Conservation (phyloP, 37 sponge, comb jelly and placozoan species). For the Chondrosia reniformis region DNA sequence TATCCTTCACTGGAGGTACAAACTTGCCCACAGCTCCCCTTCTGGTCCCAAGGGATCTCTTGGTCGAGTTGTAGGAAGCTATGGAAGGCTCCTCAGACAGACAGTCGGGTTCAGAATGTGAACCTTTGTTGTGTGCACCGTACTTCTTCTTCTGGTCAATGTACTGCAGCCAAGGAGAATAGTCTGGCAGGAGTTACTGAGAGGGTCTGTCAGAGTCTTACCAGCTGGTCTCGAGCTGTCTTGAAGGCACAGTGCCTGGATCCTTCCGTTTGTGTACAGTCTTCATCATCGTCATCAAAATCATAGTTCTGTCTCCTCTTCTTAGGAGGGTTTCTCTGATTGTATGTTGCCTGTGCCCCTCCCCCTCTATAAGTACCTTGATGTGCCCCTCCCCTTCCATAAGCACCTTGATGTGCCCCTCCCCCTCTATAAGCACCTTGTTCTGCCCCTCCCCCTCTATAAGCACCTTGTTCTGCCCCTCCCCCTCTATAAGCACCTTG, state of each 20-base stretch:
- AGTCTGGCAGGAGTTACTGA: background rate
- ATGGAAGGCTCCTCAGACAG: background rate
- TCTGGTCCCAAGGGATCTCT: constrained; percentile 59
- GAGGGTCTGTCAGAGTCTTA: constrained; percentile 15
- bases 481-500: too few species aligned
- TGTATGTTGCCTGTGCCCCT: background rate
- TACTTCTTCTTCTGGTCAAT: constrained; percentile 59
- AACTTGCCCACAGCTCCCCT: constrained; percentile 33
- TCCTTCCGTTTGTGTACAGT: background rate
- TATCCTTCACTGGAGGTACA: constrained; percentile 69
- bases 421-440: too few species aligned
- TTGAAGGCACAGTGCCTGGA: constrained; percentile 32
- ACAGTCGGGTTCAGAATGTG: background rate
- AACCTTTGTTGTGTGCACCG: constrained; percentile 12
- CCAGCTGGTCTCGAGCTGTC: constrained; percentile 67
- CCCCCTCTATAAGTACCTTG: background rate
- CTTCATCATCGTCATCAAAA: constrained; percentile 21
- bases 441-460: too few species aligned
- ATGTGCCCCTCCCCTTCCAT: too few species aligned
- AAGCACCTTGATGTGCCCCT: too few species aligned
- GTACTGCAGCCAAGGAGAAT: constrained; percentile 12
- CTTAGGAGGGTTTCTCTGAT: background rate
- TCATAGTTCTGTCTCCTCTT: background rate
- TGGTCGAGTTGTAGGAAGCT: constrained; percentile 31
- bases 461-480: too few species aligned